Percentiles rank a stretch among this genome's conserved stretches.
Evolutionary conservation across 2,888 invertebrate species (phyloP).

Genomic region (Hyposoter didymator): DNA sequence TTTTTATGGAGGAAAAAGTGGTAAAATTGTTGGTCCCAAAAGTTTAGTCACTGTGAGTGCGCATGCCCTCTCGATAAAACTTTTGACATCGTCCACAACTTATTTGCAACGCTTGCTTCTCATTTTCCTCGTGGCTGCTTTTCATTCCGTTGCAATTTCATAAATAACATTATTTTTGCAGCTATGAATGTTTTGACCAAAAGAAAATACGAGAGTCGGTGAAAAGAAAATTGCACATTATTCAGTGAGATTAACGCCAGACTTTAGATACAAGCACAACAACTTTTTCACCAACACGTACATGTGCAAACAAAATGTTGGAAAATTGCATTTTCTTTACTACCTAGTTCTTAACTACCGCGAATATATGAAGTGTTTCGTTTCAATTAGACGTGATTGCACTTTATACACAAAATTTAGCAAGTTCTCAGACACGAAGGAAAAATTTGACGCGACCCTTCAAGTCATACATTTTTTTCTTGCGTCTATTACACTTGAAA

Average conservation of each 20-base stretch:
- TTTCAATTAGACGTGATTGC: no score
- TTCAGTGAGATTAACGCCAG: constrained; percentile 42
- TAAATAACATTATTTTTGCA: neutral
- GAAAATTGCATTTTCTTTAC: constrained; percentile 40
- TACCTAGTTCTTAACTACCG: constrained; percentile 24
- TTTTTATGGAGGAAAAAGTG: neutral
- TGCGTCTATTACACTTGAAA: no score
- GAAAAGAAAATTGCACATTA: constrained; percentile 41
- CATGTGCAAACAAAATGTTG: constrained; percentile 1
- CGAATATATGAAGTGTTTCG: neutral
- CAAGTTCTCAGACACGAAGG: neutral
- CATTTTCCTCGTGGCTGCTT: constrained; percentile 17
- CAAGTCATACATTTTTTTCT: neutral
- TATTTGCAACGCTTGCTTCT: neutral
- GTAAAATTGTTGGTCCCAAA: neutral
- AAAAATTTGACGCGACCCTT: neutral
- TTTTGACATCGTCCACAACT: neutral
- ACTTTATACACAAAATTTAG: no score
- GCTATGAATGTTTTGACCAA: neutral
- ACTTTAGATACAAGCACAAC: constrained; percentile 11
- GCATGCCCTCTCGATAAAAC: neutral
- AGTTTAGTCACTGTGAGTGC: neutral
- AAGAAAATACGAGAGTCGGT: constrained; percentile 27
- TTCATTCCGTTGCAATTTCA: neutral
- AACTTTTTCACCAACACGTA: constrained; percentile 38